phyloP scores from a whole-genome alignment of 2,113 vertebrate species.

The rabbit (Oryctolagus cuniculus) region mOryCun1.1 NC_091435.1:145494001-145494500 shows the following conservation, averaged over 20 bases:
- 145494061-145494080: constrained; percentile 33
- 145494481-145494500: not conserved
- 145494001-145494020: no score
- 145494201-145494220: not conserved
- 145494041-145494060: no score
- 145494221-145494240: not conserved
- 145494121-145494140: not conserved
- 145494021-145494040: no score
- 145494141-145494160: not conserved
- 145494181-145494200: not conserved
- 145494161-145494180: not conserved
- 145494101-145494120: constrained; percentile 19
- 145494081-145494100: not conserved
- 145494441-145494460: not conserved
- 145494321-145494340: not conserved
- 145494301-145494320: constrained; percentile 23
- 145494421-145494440: constrained; percentile 23
- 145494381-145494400: not conserved
- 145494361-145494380: not conserved
- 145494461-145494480: not conserved
- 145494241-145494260: not conserved
- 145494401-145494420: not conserved
- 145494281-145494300: not conserved
- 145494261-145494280: not conserved
- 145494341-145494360: not conserved